Conservation (phyloP, 2,113 vertebrate species). For the Carlito syrichta region DNA sequence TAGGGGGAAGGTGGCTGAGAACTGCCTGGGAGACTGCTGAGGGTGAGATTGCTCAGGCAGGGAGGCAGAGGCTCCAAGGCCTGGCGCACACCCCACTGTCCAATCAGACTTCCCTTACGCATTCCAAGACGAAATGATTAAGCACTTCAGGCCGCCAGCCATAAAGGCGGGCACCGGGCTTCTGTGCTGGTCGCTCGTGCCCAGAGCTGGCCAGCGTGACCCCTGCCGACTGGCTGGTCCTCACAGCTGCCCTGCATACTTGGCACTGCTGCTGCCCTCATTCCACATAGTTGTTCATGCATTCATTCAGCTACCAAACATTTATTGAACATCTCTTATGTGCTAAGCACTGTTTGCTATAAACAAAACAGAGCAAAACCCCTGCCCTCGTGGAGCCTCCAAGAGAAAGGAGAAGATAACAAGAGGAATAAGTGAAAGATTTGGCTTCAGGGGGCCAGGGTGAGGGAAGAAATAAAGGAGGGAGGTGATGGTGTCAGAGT, state of each 20-base stretch:
- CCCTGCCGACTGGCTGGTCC: rapidly evolving
- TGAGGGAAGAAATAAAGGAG: background rate
- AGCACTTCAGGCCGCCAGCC: background rate
- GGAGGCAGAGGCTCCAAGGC: background rate
- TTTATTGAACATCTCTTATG: background rate
- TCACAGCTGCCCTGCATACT: rapidly evolving
- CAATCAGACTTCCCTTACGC: background rate
- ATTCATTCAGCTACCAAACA: background rate
- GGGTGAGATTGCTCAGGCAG: rapidly evolving
- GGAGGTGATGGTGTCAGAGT: background rate
- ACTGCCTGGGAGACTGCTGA: rapidly evolving
- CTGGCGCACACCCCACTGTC: rapidly evolving
- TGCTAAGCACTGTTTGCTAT: background rate
- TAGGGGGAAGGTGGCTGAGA: background rate
- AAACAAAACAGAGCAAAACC: background rate
- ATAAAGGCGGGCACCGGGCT: too few relatives aligned
- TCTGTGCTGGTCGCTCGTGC: rapidly evolving
- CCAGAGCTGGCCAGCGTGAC: background rate
- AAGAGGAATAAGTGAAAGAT: rapidly evolving
- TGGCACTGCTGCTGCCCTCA: rapidly evolving
- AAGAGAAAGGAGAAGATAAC: background rate
- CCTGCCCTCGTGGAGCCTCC: background rate
- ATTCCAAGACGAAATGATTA: background rate
- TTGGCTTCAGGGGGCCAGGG: background rate
- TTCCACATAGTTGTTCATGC: background rate